Evolutionary conservation across 2,888 invertebrate genomes (phyloP).

Genomic region (Trichogramma evanescens): DNA sequence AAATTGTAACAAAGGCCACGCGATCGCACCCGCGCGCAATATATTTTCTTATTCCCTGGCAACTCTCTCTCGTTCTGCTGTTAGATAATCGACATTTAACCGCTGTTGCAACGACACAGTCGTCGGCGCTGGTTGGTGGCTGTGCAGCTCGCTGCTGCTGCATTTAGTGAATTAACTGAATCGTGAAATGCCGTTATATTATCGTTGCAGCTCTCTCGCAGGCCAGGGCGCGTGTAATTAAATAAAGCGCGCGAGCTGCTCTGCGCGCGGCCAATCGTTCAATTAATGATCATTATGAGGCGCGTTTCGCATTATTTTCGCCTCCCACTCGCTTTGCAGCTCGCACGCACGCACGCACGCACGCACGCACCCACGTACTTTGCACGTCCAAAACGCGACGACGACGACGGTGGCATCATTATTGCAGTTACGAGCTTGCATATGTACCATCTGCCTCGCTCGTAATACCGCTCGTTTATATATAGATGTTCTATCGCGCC

Average conservation of each 20-base stretch:
- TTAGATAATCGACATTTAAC: slow-evolving; percentile 20
- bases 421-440: slow-evolving; percentile 8
- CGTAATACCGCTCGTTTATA: too few relatives aligned
- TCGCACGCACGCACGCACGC: too few relatives aligned
- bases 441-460: not conserved
- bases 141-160: not conserved
- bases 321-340: not conserved
- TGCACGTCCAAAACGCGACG: slow-evolving; percentile 1
- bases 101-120: slow-evolving; percentile 10
- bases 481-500: too few relatives aligned
- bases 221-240: slow-evolving; percentile 9
- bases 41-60: slow-evolving; percentile 18
- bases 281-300: slow-evolving; percentile 22
- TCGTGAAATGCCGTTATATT: slow-evolving; percentile 20
- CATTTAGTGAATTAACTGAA: slow-evolving; percentile 19
- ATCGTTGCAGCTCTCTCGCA: slow-evolving; percentile 1
- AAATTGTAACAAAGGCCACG: not conserved
- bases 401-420: slow-evolving; percentile 16
- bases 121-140: too few relatives aligned
- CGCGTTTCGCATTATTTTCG: slow-evolving; percentile 14
- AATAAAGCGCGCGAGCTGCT: slow-evolving; percentile 16
- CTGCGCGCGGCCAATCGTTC: slow-evolving; percentile 17
- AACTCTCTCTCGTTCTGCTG: not conserved
- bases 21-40: not conserved
- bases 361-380: too few relatives aligned